Evolutionary conservation across 1,140 invertebrate genomes (phyloP).

Genomic region (Drosophila sp.): DNA sequence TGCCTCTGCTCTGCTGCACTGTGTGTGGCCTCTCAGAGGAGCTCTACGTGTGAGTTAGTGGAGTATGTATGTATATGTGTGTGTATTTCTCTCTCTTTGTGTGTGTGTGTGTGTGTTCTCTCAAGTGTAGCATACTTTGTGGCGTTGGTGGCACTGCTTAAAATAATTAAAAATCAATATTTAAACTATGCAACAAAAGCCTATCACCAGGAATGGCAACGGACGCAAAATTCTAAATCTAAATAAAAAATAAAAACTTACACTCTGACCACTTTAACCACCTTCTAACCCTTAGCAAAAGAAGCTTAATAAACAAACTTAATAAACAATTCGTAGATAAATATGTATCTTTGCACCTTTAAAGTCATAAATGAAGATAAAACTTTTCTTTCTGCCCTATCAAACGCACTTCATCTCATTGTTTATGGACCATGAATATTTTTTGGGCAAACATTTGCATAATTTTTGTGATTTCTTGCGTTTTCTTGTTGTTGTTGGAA

Average conservation of each 20-base stretch:
- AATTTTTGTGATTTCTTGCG: neutral
- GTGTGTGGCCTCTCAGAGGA: constrained; percentile 57
- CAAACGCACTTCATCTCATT: neutral
- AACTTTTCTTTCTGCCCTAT: neutral
- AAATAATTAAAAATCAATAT: constrained; percentile 82
- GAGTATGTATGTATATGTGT: constrained; percentile 36
- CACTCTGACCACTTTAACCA: no score
- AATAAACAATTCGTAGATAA: no score
- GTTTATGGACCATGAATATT: constrained; percentile 1
- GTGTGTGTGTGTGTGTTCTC: constrained; percentile 37
- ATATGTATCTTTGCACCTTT: no score
- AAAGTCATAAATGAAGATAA: no score
- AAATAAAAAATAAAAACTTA: neutral
- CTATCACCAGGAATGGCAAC: constrained; percentile 9
- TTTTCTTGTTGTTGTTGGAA: neutral
- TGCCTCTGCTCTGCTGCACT: constrained; percentile 22
- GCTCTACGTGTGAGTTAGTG: constrained; percentile 40
- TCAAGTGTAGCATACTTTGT: constrained; percentile 68
- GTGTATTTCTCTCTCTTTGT: constrained; percentile 20
- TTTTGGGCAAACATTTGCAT: neutral
- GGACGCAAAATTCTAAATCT: constrained; percentile 5
- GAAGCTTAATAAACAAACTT: no score
- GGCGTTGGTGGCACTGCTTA: constrained; percentile 66
- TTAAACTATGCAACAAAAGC: constrained; percentile 62
- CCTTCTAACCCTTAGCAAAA: no score